Conservation (phyloP, 1,140 invertebrate species). For the Drosophila arawakana region DNA sequence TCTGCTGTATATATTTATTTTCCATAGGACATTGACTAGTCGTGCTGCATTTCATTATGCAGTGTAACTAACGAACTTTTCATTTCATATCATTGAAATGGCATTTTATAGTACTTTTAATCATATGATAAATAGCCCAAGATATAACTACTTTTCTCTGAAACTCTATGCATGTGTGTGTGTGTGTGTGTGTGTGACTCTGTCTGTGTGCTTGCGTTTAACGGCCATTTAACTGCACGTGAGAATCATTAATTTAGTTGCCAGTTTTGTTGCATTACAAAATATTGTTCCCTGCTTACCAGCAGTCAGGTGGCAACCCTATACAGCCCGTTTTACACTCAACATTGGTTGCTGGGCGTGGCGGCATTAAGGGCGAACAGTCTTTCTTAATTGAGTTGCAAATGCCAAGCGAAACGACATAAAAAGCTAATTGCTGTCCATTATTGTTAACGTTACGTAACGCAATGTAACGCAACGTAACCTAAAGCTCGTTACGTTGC, state of each 20-base stretch:
- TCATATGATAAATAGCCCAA: conserved; percentile 60
- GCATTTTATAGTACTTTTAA: conserved; percentile 67
- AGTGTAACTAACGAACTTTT: conserved; percentile 3
- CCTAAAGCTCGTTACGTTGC: conserved; percentile 53
- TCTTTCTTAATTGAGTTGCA: conserved; percentile 73
- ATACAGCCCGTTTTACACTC: background rate
- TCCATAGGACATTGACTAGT: background rate
- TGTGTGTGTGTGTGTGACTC: background rate
- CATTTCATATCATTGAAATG: conserved; percentile 53
- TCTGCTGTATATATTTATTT: background rate
- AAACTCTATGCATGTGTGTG: conserved; percentile 4
- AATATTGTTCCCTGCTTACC: conserved; percentile 28
- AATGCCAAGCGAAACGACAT: conserved; percentile 67
- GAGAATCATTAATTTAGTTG: conserved; percentile 57
- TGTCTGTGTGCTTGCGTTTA: conserved; percentile 19
- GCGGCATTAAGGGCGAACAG: conserved; percentile 19
- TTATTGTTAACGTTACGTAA: conserved; percentile 54
- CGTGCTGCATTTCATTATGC: background rate
- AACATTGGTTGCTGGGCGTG: background rate
- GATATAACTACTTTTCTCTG: conserved; percentile 22
- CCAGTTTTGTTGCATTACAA: conserved; percentile 51
- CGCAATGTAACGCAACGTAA: conserved; percentile 41
- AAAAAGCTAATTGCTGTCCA: conserved; percentile 73
- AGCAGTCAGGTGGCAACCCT: background rate
- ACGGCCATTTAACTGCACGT: conserved; percentile 54